phyloP scores from a whole-genome alignment of 2,113 vertebrate species.

The Turnix velox region DNA sequence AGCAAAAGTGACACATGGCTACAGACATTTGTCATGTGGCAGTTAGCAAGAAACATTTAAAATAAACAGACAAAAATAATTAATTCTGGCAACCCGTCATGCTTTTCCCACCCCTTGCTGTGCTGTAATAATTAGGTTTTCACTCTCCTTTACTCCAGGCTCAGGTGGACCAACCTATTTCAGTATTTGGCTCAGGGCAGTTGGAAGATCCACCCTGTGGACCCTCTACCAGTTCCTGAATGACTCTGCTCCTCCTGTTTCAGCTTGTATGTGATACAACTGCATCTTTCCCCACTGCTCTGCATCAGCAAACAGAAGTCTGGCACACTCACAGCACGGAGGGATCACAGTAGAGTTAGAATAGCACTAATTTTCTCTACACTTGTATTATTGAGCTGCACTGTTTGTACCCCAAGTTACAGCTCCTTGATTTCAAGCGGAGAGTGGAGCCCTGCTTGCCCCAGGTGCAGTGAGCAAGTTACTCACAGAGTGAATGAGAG shows the following conservation, averaged over 20 bases:
- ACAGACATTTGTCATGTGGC: constrained; percentile 57
- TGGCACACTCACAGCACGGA: background rate
- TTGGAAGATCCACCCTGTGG: background rate
- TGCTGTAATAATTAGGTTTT: background rate
- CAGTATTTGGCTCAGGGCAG: background rate
- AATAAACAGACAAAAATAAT: constrained; percentile 52
- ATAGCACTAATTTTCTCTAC: background rate
- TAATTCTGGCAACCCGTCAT: background rate
- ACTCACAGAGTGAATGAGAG: constrained; percentile 88
- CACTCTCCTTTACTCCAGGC: background rate
- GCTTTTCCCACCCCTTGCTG: background rate
- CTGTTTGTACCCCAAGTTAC: background rate
- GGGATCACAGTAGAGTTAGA: background rate
- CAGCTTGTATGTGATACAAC: background rate
- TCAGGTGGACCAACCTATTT: background rate
- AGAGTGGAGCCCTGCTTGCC: background rate
- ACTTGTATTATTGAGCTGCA: background rate
- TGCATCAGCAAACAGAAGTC: background rate
- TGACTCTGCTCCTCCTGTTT: background rate
- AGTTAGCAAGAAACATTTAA: constrained; percentile 59
- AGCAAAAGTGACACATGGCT: constrained; percentile 56
- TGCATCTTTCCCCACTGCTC: background rate
- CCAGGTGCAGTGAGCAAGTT: background rate
- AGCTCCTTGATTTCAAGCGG: background rate
- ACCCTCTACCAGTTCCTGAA: background rate